Evolutionary conservation across 2,113 vertebrate genomes (phyloP).

Genomic region (Rana temporaria): DNA sequence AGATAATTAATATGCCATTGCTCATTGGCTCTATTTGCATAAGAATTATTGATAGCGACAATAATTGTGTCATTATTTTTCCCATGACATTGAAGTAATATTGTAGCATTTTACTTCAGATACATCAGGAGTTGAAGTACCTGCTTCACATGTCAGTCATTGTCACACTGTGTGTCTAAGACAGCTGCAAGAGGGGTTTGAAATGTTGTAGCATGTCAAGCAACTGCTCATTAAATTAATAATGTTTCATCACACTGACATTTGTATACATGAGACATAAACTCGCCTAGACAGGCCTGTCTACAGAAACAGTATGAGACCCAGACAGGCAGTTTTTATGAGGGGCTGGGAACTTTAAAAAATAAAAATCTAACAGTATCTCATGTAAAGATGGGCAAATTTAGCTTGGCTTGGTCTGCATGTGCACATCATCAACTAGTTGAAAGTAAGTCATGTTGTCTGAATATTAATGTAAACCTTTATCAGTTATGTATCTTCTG

Average conservation of each 20-base stretch:
- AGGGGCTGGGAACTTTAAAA: too few species aligned
- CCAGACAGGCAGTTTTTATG: too few species aligned
- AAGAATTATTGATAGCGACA: background rate
- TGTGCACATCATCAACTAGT: too few species aligned
- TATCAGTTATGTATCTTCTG: too few species aligned
- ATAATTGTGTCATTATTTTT: slow-evolving; percentile 14
- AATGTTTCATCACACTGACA: background rate
- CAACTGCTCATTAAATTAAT: background rate
- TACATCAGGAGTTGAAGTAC: background rate
- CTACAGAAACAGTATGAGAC: too few species aligned
- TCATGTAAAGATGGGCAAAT: too few species aligned
- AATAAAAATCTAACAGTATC: too few species aligned
- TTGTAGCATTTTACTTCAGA: background rate
- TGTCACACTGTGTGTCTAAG: background rate
- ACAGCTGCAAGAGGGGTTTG: background rate
- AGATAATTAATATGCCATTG: slow-evolving; percentile 28
- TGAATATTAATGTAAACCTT: too few species aligned
- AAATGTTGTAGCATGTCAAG: slow-evolving; percentile 2
- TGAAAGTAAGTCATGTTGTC: too few species aligned
- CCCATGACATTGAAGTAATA: slow-evolving; percentile 17
- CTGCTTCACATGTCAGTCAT: slow-evolving; percentile 12
- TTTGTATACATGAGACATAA: background rate
- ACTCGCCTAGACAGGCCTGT: too few species aligned
- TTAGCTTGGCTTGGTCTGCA: too few species aligned
- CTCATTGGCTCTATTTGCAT: slow-evolving; percentile 27